Base-by-base conservation (phyloP, 2,888 invertebrate species). In the Tetropium fuscum region DNA sequence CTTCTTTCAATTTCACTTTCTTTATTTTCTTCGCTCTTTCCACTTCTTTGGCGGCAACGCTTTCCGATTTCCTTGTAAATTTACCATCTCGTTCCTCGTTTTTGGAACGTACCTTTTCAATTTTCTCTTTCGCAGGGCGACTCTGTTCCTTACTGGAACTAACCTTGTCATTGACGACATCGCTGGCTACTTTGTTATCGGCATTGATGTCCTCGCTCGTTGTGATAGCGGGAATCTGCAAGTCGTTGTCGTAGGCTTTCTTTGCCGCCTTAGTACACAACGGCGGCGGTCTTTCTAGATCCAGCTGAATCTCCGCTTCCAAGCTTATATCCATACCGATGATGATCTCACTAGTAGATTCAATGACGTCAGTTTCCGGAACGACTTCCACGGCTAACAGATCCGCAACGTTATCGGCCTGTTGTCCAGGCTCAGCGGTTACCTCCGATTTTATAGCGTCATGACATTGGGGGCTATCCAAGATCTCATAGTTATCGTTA, bases 231-330 rank as follows among this genome's bases (percentile, higher is more conserved):
- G 69, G 69, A 7, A 70, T 71, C 40, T 71, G 71, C 22, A 72
- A 48, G 38, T 72, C 74, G 27, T 49, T 49, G 15, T 73, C 73
- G 53, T 77, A 77, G 3, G 70, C 61, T 49, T 77, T 77, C 54
- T 73, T 78, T 0, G 76, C 70, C 1, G 77, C 75, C 68, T 78
- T 78, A 1, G 76, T 77, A 25, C 38, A 64, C 3, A 68, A 5
- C 2, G 48, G 45, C n/a, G 48, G 63, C 10, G 61, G 65, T 44
- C 60, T 61, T 3, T 60, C 68, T n/a, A 68, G 27, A 27, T 69
- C 68, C 6, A 72, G 32, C 34, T 67, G 56, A 7, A 72, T 68
- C 34, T 72, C 72, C 49, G 70, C 68, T 38, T 72, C 72, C 18
- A 69, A 38, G 40, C 63, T 70, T 25, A 72, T 68, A 49, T 74